Conservation (phyloP, 2,888 invertebrate species). For the Brachyopa scutellaris region DNA sequence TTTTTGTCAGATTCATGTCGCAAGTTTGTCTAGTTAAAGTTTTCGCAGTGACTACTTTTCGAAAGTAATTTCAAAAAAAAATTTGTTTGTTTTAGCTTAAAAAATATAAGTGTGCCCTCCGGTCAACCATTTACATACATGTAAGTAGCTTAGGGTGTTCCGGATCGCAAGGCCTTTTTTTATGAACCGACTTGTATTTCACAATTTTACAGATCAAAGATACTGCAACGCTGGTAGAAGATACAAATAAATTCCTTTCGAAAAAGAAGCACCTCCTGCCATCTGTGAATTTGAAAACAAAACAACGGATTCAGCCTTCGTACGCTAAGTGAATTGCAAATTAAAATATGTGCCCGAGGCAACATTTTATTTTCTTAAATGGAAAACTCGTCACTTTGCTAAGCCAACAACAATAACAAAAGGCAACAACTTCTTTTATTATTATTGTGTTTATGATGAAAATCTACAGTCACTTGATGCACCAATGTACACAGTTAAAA, state of each 20-base stretch:
- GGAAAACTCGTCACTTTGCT: conserved; percentile 22
- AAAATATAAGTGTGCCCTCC: too few relatives aligned
- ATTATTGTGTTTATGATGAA: conserved; percentile 35
- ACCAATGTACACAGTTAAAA: background rate
- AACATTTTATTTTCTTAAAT: conserved; percentile 6
- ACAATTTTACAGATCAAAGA: background rate
- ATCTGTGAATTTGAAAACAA: conserved; percentile 25
- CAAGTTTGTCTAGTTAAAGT: too few relatives aligned
- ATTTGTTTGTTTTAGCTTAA: too few relatives aligned
- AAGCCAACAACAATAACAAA: too few relatives aligned
- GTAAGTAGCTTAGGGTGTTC: too few relatives aligned
- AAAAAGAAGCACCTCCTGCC: conserved; percentile 12
- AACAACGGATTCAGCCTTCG: conserved; percentile 38
- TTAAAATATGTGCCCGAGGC: conserved; percentile 45
- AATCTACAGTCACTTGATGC: conserved; percentile 35
- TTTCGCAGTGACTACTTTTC: too few relatives aligned
- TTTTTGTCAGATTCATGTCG: too few relatives aligned
- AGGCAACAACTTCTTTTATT: background rate
- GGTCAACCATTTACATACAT: too few relatives aligned
- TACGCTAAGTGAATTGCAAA: conserved; percentile 32
- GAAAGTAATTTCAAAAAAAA: too few relatives aligned
- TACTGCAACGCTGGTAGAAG: too few relatives aligned
- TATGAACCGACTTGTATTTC: too few relatives aligned
- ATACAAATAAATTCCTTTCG: conserved; percentile 44
- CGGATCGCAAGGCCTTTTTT: too few relatives aligned